Base-by-base conservation (phyloP, 2,888 invertebrate genomes). In the Tuta absoluta region DNA sequence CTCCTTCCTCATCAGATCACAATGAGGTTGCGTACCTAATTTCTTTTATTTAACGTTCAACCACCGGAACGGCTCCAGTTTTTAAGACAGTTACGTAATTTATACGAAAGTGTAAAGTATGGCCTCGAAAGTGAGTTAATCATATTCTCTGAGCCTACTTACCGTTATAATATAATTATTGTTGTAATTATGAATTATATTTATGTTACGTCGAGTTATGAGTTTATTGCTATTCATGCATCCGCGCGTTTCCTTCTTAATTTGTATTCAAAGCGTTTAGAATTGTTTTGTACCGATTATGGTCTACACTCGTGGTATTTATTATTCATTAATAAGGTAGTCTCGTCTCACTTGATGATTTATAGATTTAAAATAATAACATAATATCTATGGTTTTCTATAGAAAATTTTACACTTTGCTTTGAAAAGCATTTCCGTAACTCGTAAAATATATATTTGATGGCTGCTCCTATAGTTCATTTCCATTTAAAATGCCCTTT, bases 111-210 rank as follows among this genome's bases (percentile, higher is more conserved):
- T 84, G 85, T 82, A 79, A 76, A 78, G 72, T 81, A 80, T 78
- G 82, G 77, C 73, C 79, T 79, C 80, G 89, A 90, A 87, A 90
- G 89, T 81, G 86, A 89, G 84, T 85, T 87, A 85, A 85, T 86
- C 76, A 69, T 73, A 80, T 81, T 78, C 78, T 62, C 56, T 67
- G 71, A 71, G 68, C 69, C 67, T 63, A 58, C 62, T 57, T 56
- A 57, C 38, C 24, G 62, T 49, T 63, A 49, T 65, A 63, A 45
- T 56, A 49, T 63, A 19, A 60, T 62, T 51, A 49, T 67, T 28
- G 51, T 59, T 61, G 63, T 67, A 48, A 60, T 63, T 67, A 67
- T 59, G 58, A 64, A 61, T 53, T 37, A 58, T 48, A 48, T 61
- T 61, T 61, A 67, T 67, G 51, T 72, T 67, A 69, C 66, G 63